Conservation (phyloP, 2,797 vertebrate genomes). For the Enteromius fasciolatus region DNA sequence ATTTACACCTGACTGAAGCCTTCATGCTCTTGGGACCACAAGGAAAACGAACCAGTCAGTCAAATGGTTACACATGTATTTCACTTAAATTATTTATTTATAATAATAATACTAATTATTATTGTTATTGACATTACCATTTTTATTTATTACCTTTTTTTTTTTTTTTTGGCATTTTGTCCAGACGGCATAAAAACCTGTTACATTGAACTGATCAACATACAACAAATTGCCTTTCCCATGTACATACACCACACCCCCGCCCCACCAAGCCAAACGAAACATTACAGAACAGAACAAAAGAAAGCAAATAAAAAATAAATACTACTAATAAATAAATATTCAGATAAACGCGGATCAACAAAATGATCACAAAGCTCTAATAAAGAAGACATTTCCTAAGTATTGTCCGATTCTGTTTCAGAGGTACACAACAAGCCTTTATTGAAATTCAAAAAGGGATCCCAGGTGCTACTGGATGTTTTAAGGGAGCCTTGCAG, state of each 20-base stretch:
- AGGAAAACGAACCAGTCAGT: not conserved
- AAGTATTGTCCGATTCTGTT: not conserved
- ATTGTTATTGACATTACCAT: not conserved
- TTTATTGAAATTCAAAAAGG: not conserved
- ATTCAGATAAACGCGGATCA: too few relatives aligned
- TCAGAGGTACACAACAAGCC: not conserved
- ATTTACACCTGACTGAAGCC: conserved; percentile 6
- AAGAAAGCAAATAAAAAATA: too few relatives aligned
- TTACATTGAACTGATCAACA: too few relatives aligned
- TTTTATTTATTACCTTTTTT: too few relatives aligned
- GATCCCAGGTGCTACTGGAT: not conserved
- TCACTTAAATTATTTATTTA: not conserved
- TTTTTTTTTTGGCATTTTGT: too few relatives aligned
- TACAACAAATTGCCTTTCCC: too few relatives aligned
- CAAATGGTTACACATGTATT: not conserved
- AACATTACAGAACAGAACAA: too few relatives aligned
- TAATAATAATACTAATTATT: not conserved
- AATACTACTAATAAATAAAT: too few relatives aligned
- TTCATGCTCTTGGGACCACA: not conserved
- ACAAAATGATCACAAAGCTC: too few relatives aligned
- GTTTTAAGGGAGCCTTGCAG: not conserved
- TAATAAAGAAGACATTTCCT: not conserved
- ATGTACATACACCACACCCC: too few relatives aligned
- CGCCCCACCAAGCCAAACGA: too few relatives aligned
- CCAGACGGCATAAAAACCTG: too few relatives aligned